A percentile compares a stretch with the other conserved stretches of the same genome.
Evolutionary conservation across 2,797 vertebrate genomes (phyloP).

Genomic region (Neopelma chrysocephalum): DNA sequence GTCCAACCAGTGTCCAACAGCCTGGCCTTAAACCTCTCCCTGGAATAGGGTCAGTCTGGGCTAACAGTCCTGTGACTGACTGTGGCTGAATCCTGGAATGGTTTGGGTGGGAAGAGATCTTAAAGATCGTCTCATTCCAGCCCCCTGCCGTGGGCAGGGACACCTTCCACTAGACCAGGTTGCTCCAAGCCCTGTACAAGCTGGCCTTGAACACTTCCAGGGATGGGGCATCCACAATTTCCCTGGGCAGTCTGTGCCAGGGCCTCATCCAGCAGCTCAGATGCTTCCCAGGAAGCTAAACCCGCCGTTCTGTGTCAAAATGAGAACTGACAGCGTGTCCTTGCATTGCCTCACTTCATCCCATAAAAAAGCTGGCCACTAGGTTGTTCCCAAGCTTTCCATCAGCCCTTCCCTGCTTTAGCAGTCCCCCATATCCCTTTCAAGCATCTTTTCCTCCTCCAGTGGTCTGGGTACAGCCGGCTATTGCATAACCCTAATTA

Average conservation of each 20-base stretch:
- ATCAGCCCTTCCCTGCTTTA: neutral
- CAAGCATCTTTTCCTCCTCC: neutral
- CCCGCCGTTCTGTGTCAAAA: neutral
- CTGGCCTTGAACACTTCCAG: neutral
- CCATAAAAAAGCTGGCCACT: neutral
- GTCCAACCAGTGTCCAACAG: neutral
- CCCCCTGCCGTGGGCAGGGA: neutral
- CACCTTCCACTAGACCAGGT: accelerated
- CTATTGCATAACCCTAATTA: conserved; percentile 62
- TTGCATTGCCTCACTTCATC: neutral
- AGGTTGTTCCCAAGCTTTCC: neutral
- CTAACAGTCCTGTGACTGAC: neutral
- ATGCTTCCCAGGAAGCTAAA: neutral
- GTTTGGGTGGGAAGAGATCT: neutral
- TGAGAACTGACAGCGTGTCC: neutral
- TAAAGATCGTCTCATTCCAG: neutral
- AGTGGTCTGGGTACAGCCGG: neutral
- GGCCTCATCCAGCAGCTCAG: neutral
- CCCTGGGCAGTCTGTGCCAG: neutral
- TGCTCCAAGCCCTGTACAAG: accelerated
- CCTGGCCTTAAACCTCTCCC: neutral
- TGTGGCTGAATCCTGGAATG: neutral
- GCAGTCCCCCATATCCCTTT: neutral
- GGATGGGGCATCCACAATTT: neutral
- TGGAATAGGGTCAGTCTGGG: neutral